Conservation (phyloP, 2,113 vertebrate species). For the Thermophis baileyi region DNA sequence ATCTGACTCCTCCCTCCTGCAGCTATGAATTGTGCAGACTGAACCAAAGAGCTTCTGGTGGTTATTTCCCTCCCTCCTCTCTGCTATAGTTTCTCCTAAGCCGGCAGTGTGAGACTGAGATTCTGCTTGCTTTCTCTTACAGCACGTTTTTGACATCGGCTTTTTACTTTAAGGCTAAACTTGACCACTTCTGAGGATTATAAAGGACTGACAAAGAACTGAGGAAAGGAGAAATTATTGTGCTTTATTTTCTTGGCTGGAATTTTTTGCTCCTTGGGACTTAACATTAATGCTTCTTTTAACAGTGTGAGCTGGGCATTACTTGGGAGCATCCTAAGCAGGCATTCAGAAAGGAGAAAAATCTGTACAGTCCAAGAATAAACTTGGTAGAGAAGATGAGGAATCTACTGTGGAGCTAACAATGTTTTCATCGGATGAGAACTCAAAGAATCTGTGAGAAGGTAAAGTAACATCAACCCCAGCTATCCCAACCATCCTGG, state of each 20-base stretch:
- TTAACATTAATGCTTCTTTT: slow-evolving; percentile 7
- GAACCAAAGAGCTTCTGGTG: slow-evolving; percentile 49
- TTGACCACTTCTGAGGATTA: slow-evolving; percentile 7
- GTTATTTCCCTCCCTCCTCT: neutral
- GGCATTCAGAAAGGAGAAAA: neutral
- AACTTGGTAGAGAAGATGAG: slow-evolving; percentile 51
- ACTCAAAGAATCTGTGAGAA: slow-evolving; percentile 54
- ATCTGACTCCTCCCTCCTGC: slow-evolving; percentile 73
- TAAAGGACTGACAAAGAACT: slow-evolving; percentile 3
- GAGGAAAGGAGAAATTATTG: neutral
- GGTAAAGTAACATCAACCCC: slow-evolving; percentile 17
- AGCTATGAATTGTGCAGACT: slow-evolving; percentile 53
- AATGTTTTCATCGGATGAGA: slow-evolving; percentile 38
- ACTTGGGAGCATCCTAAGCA: slow-evolving; percentile 26
- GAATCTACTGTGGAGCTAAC: slow-evolving; percentile 34
- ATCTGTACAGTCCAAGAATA: slow-evolving; percentile 38
- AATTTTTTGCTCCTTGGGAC: slow-evolving; percentile 19
- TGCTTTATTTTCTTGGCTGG: neutral
- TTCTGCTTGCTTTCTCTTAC: slow-evolving; percentile 39
- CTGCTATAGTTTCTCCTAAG: slow-evolving; percentile 29
- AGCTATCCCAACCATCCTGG: neutral
- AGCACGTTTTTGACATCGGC: slow-evolving; percentile 25
- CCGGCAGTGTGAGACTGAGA: slow-evolving; percentile 34
- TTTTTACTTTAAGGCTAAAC: slow-evolving; percentile 16
- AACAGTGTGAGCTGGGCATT: slow-evolving; percentile 40